These are phyloP conservation scores for Capitulum mitella DNA, from an alignment of 2,888 invertebrate species.

Conservation along the genomic window DNA sequence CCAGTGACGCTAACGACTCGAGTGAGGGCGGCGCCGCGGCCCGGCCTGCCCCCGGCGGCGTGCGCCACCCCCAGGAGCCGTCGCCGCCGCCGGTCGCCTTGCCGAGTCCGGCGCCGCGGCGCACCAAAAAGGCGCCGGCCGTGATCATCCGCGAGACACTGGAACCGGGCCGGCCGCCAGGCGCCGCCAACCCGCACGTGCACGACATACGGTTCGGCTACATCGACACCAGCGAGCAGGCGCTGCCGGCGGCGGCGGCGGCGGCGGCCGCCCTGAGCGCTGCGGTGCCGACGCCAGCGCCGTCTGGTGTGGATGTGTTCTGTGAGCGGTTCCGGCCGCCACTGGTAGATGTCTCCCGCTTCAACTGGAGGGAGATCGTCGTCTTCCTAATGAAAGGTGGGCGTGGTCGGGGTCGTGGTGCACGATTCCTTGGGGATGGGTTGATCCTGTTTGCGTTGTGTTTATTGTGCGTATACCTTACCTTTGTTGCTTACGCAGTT, in stretches of 20 bases:
- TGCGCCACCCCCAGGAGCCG: neutral
- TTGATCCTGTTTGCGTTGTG: neutral
- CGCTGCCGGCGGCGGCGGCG: neutral
- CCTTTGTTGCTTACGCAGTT: neutral
- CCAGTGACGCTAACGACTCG: neutral
- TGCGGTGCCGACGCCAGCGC: constrained; percentile 5
- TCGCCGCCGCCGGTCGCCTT: no score
- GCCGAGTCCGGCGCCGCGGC: no score
- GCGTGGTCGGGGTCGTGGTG: neutral
- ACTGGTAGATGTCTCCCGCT: neutral
- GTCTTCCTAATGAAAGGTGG: neutral
- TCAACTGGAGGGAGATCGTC: neutral
- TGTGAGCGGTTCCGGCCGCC: neutral
- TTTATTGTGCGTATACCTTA: neutral
- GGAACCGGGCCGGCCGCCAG: neutral
- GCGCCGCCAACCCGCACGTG: constrained; percentile 3
- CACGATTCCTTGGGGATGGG: neutral
- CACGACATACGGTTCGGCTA: constrained; percentile 6
- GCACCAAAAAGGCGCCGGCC: constrained; percentile 1
- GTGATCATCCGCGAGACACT: constrained; percentile 7
- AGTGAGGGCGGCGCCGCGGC: neutral
- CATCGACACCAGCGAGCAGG: neutral
- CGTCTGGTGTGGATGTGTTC: neutral
- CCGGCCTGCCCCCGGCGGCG: neutral
- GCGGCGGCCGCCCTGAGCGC: neutral